Conservation (phyloP, 2,888 invertebrate genomes). For the Tetranychus piercei region DNA sequence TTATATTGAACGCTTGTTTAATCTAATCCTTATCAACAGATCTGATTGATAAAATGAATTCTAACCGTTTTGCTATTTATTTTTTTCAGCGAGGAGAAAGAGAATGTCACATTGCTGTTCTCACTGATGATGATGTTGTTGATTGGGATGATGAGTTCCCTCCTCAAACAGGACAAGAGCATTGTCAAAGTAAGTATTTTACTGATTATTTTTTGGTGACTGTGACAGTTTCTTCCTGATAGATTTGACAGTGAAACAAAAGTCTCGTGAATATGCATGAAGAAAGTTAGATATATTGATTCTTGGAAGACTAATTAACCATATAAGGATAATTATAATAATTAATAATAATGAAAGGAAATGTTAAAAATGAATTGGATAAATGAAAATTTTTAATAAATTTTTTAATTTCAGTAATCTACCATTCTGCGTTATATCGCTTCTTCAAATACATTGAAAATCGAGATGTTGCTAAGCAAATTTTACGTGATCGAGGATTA, state of each 20-base stretch:
- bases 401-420: constrained; percentile 48
- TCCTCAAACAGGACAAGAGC: constrained; percentile 98
- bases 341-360: too few relatives aligned
- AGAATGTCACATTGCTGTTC: constrained; percentile 89
- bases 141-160: constrained; percentile 99
- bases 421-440: constrained; percentile 82
- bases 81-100: constrained; percentile 72
- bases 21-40: not conserved
- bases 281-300: not conserved
- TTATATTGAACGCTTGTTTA: not conserved
- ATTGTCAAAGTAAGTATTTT: constrained; percentile 59
- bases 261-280: not conserved
- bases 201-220: constrained; percentile 15
- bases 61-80: constrained; percentile 12
- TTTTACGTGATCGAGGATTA: constrained; percentile 89
- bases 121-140: constrained; percentile 80
- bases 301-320: too few relatives aligned
- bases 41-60: constrained; percentile 10
- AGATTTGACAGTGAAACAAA: not conserved
- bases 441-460: constrained; percentile 99
- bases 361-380: too few relatives aligned
- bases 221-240: not conserved
- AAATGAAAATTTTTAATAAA: too few relatives aligned
- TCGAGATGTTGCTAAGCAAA: constrained; percentile 85
- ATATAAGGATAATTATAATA: not conserved